Conservation (phyloP, 2,888 invertebrate genomes). For the Volucella inanis region DNA sequence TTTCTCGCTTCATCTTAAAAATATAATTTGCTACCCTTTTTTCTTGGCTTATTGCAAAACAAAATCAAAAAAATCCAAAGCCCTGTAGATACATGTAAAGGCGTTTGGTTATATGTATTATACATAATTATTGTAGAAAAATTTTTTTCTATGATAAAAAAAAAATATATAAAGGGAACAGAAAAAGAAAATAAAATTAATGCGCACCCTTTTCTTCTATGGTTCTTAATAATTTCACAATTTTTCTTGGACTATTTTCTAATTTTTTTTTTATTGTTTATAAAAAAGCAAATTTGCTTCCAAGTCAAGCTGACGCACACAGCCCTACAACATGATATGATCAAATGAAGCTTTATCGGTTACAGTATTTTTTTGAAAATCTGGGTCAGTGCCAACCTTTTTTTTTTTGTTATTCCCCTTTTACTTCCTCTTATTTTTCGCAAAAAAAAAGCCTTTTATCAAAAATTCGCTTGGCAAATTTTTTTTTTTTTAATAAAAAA, state of each 20-base stretch:
- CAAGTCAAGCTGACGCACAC: slow-evolving; percentile 3
- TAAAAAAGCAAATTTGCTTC: background rate
- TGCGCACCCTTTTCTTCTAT: slow-evolving; percentile 22
- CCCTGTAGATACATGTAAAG: too few species aligned
- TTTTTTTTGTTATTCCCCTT: slow-evolving; percentile 26
- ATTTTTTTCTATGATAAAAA: too few species aligned
- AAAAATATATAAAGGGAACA: too few species aligned
- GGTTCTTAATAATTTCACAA: slow-evolving; percentile 26
- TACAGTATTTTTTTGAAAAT: slow-evolving; percentile 63
- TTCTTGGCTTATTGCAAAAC: too few species aligned
- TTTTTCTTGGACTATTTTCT: slow-evolving; percentile 14
- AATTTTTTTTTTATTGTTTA: background rate
- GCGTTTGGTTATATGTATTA: too few species aligned
- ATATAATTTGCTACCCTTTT: too few species aligned
- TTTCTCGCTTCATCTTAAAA: too few species aligned
- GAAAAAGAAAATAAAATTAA: too few species aligned
- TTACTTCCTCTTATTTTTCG: slow-evolving; percentile 67
- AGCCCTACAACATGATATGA: slow-evolving; percentile 37
- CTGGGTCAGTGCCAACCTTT: slow-evolving; percentile 73
- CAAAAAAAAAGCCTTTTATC: slow-evolving; percentile 48
- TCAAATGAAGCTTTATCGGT: slow-evolving; percentile 56
- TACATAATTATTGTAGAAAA: too few species aligned
- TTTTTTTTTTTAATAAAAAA: background rate
- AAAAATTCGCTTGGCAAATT: slow-evolving; percentile 43
- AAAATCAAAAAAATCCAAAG: too few species aligned